Evolutionary conservation across 2,113 vertebrate genomes (phyloP), one percentile per base, ranked within the genome.

Genomic region (Triplophysa siluroides): DNA sequence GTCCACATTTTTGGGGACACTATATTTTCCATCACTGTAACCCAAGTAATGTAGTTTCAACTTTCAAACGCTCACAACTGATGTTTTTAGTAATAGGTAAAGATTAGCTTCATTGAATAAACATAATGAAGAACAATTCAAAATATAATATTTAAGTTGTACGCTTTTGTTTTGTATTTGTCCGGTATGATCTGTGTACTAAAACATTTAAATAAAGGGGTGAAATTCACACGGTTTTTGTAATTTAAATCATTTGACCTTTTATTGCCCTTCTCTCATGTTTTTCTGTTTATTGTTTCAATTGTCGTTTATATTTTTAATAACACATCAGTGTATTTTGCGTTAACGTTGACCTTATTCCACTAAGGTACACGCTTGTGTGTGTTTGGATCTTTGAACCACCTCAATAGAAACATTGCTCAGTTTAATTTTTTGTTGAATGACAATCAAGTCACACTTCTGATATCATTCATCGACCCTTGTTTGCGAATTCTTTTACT

Each of bases 131-230:
- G 47, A 81, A 63, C 68, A 74, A 64, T 69, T 71, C 21, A 82
- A 70, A 68, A 23, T 69, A 83, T 74, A 62, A 83, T 78, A 76
- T 85, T 83, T 83, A 66, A 76, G 80, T 78, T 87, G 70, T 64
- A 71, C 71, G 21, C 47, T 73, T 85, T 79, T 76, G 62, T 84
- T 85, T 79, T 84, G 76, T 83, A 69, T 80, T 82, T 84, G 73
- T 84, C 63, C 65, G 52, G 74, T 82, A 76, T 80, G 47, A 62
- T 74, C 82, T 76, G 76, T 86, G 82, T 82, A 83, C 58, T 84
- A 58, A 76, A 67, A 63, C 64, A 83, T 84, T 89, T 83, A 70
- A 87, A 89, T 85, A 87, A 87, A 87, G 75, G 80, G 65, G 82
- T 87, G 66, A 88, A 82, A 76, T 18, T n/a, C 16, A n/a, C 6